Percentiles rank a stretch among this genome's conserved stretches.
These are phyloP conservation scores for Mystacornis crossleyi DNA, from an alignment of 2,113 vertebrate species.

Conservation along the genomic window DNA sequence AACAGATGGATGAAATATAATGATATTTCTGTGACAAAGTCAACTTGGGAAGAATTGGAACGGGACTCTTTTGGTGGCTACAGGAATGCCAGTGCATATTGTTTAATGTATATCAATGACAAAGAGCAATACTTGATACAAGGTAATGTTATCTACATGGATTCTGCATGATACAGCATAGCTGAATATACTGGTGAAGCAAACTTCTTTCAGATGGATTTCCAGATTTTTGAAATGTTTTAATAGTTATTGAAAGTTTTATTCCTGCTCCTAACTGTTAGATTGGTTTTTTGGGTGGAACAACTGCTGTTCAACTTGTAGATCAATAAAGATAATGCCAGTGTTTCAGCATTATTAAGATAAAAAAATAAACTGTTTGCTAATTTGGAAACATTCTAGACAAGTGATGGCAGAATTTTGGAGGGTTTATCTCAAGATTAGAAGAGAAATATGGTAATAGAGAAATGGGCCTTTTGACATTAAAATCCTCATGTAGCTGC, in stretches of 20 bases:
- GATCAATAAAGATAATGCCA: not conserved
- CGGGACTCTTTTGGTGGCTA: conserved; percentile 97
- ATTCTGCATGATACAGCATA: not conserved
- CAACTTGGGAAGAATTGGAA: conserved; percentile 97
- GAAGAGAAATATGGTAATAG: not conserved
- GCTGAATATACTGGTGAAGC: not conserved
- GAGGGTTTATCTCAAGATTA: not conserved
- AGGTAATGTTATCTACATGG: conserved; percentile 74
- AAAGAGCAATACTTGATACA: conserved; percentile 95
- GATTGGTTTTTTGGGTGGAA: not conserved
- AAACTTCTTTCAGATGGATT: not conserved
- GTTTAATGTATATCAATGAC: conserved; percentile 98
- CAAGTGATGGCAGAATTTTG: not conserved
- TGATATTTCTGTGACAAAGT: conserved; percentile 96
- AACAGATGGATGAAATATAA: conserved; percentile 98
- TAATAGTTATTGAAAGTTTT: not conserved
- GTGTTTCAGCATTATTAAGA: not conserved
- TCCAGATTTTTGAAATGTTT: not conserved
- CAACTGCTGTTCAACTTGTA: not conserved
- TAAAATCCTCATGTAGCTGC: not conserved
- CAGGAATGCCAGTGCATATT: conserved; percentile 96
- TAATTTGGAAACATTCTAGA: not conserved
- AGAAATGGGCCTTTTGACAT: not conserved
- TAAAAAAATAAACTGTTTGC: not conserved
- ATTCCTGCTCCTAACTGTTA: not conserved